These are phyloP conservation scores for Zaprionus vittiger DNA, from an alignment of 1,140 invertebrate genomes.

Conservation along the genomic window DNA sequence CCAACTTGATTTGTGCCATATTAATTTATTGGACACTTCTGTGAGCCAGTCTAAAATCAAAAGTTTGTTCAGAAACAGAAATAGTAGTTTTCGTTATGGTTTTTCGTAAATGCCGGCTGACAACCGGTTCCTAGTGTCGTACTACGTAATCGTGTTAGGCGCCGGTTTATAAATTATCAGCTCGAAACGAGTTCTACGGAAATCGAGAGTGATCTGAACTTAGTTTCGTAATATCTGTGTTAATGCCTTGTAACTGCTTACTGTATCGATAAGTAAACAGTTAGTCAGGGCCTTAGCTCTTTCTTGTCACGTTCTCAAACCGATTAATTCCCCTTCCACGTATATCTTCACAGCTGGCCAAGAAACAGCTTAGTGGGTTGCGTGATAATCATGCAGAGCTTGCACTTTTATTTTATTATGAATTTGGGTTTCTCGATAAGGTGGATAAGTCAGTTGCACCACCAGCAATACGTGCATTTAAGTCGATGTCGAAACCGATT, in stretches of 20 bases:
- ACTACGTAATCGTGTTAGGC: conserved; percentile 50
- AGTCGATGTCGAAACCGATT: background rate
- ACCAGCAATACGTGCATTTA: background rate
- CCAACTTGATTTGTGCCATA: conserved; percentile 62
- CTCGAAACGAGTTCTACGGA: conserved; percentile 52
- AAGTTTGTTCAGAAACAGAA: conserved; percentile 12
- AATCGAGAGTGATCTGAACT: conserved; percentile 60
- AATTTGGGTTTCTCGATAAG: background rate
- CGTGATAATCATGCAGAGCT: conserved; percentile 47
- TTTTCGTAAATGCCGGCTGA: conserved; percentile 34
- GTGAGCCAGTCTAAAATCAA: conserved; percentile 1
- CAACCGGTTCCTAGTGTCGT: conserved; percentile 51
- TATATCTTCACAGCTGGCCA: conserved; percentile 31
- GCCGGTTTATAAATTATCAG: conserved; percentile 30
- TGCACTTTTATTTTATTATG: conserved; percentile 29
- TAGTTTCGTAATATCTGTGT: conserved; percentile 45
- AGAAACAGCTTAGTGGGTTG: conserved; percentile 37
- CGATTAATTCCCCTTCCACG: conserved; percentile 31
- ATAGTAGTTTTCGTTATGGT: conserved; percentile 8
- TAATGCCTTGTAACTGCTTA: conserved; percentile 55
- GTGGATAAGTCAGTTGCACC: background rate
- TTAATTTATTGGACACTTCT: conserved; percentile 47
- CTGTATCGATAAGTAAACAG: conserved; percentile 7
- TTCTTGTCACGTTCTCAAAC: conserved; percentile 39
- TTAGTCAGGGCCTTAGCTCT: conserved; percentile 8